Conservation (phyloP, 2,888 invertebrate genomes). For the Acrobasis repandana region DNA sequence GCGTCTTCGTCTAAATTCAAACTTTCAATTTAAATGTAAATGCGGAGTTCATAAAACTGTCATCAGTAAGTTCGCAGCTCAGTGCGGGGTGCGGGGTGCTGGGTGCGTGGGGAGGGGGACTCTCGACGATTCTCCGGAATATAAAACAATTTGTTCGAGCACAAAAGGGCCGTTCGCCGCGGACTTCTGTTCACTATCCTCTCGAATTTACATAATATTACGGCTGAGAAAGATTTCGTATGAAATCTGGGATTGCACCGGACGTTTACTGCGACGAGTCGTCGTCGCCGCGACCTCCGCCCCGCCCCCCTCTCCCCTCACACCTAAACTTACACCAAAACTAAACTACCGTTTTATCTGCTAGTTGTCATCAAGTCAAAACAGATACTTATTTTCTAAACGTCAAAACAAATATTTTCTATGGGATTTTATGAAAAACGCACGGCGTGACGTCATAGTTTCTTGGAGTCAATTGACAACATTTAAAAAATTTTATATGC, state of each 20-base stretch:
- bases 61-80: slow-evolving; percentile 44
- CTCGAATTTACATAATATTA: slow-evolving; percentile 50
- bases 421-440: too few relatives aligned
- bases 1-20: slow-evolving; percentile 37
- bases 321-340: too few relatives aligned
- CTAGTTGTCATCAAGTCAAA: too few relatives aligned
- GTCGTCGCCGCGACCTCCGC: slow-evolving; percentile 16
- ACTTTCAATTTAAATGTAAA: slow-evolving; percentile 57
- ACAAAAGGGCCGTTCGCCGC: slow-evolving; percentile 48
- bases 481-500: too few relatives aligned
- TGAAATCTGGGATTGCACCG: slow-evolving; percentile 27
- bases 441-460: too few relatives aligned
- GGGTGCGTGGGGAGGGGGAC: slow-evolving; percentile 16
- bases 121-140: slow-evolving; percentile 40
- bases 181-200: slow-evolving; percentile 50
- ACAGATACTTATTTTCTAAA: too few relatives aligned
- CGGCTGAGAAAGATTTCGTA: slow-evolving; percentile 38
- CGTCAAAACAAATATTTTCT: too few relatives aligned
- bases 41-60: slow-evolving; percentile 53
- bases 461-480: too few relatives aligned
- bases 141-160: slow-evolving; percentile 56
- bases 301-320: slow-evolving; percentile 14
- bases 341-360: too few relatives aligned
- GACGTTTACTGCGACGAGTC: slow-evolving; percentile 18
- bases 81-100: slow-evolving; percentile 18